phyloP scores from a whole-genome alignment of 2,888 invertebrate genomes.

The Heliconius erato region DNA sequence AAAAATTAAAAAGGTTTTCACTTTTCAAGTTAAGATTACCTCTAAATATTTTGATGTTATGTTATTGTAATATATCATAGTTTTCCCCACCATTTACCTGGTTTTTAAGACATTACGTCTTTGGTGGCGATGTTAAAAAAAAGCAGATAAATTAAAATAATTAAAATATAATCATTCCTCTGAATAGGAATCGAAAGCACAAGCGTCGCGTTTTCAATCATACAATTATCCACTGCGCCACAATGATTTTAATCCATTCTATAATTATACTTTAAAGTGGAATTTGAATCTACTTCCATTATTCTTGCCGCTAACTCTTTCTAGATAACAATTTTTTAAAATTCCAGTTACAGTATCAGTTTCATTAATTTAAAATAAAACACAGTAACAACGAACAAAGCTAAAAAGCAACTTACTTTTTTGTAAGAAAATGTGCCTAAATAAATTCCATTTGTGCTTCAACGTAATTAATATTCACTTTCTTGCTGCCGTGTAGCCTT shows the following conservation, averaged over 20 bases:
- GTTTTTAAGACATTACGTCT: too few relatives aligned
- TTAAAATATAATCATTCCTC: too few relatives aligned
- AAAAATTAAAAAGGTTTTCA: background rate
- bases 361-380: conserved; percentile 18
- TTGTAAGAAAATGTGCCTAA: conserved; percentile 20
- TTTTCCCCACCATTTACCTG: too few relatives aligned
- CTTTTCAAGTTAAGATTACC: background rate
- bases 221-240: too few relatives aligned
- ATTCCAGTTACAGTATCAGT: background rate
- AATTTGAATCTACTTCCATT: background rate
- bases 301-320: background rate
- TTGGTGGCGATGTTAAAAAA: too few relatives aligned
- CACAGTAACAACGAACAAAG: background rate
- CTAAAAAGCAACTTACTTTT: background rate
- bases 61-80: background rate
- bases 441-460: conserved; percentile 14
- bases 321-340: background rate
- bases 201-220: too few relatives aligned
- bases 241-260: too few relatives aligned
- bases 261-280: background rate
- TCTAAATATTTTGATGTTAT: background rate
- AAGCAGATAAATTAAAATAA: too few relatives aligned
- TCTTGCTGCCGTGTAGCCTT: conserved; percentile 12
- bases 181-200: too few relatives aligned
- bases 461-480: conserved; percentile 27